Evolutionary conservation across 1,140 invertebrate species (phyloP), one percentile per base, ranked within the genome.

Genomic region (Drosophila asahinai): DNA sequence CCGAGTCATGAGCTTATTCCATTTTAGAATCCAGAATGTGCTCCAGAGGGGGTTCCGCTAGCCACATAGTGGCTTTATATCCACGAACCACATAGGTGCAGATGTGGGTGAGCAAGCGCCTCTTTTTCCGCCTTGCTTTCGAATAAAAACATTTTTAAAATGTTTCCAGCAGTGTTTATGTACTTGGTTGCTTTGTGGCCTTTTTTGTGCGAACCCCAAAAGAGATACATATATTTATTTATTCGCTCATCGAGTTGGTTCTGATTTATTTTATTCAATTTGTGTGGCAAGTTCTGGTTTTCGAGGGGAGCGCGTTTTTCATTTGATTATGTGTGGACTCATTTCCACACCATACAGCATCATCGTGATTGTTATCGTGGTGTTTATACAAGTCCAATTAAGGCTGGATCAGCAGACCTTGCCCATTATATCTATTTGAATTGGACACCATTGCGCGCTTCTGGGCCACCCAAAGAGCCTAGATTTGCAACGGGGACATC

Each of bases 311-410:
- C 42, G 62, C 42, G 47, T 43, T 45, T 77, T 57, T 30, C 65
- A 65, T 59, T 65, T 75, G 38, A 75, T 63, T 76, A 63, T 62
- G 25, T 49, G 54, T 77, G 74, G 58, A 61, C 75, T 77, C 75
- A 75, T 76, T 76, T 77, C 30, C 72, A 33, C 52, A 52, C 17
- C 72, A 76, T 48, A 33, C 52, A 52, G 14, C 72, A 76, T 48
- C 73, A 72, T 25, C 27, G 48, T 45, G 48, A 74, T 67, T 54
- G 52, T 51, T 52, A 67, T 79, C 51, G 43, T 74, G 62, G 45
- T 84, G 83, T 87, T 86, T 86, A 86, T 74, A 65, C 80, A 71
- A 78, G 48, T 83, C 72, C 52, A 83, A 86, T 87, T 87, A 77
- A 83, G 80, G 80, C 80, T 73, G 72, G 76, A 83, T 87, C 83